A percentile compares a stretch with the other conserved stretches of the same genome.
Conservation (phyloP, 1,140 invertebrate genomes). For the Laupala kohalensis region DNA sequence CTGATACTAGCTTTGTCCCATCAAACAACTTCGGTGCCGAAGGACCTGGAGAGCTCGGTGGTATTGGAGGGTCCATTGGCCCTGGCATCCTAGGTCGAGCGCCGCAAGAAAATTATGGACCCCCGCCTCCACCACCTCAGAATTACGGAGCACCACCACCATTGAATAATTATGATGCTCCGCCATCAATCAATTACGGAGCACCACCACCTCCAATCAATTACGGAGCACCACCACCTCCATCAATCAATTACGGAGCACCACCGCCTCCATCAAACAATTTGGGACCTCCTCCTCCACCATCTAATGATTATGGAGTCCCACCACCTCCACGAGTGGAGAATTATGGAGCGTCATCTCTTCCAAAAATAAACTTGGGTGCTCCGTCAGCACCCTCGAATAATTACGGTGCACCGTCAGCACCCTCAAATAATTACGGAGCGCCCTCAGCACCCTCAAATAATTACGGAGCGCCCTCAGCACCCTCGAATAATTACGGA, state of each 20-base stretch:
- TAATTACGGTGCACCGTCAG: neutral
- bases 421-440: too few relatives aligned
- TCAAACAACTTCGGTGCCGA: constrained; percentile 3
- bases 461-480: neutral
- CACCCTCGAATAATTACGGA: too few relatives aligned
- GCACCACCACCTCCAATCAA: neutral
- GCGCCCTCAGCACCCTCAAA: too few relatives aligned
- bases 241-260: neutral
- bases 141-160: neutral
- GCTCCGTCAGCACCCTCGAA: neutral
- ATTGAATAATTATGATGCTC: neutral
- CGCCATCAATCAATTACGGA: neutral
- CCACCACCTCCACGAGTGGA: neutral
- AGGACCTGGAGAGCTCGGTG: neutral
- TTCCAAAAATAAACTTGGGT: neutral
- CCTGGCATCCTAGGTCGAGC: too few relatives aligned
- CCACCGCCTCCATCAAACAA: neutral
- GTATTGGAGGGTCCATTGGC: neutral
- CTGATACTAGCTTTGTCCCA: constrained; percentile 10
- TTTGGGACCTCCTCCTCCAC: neutral
- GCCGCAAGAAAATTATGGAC: too few relatives aligned
- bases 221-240: neutral
- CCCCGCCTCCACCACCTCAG: neutral
- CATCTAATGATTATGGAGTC: neutral
- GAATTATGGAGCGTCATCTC: too few relatives aligned